phyloP scores from a whole-genome alignment of 2,888 invertebrate species.

The Diaprepes abbreviatus region DNA sequence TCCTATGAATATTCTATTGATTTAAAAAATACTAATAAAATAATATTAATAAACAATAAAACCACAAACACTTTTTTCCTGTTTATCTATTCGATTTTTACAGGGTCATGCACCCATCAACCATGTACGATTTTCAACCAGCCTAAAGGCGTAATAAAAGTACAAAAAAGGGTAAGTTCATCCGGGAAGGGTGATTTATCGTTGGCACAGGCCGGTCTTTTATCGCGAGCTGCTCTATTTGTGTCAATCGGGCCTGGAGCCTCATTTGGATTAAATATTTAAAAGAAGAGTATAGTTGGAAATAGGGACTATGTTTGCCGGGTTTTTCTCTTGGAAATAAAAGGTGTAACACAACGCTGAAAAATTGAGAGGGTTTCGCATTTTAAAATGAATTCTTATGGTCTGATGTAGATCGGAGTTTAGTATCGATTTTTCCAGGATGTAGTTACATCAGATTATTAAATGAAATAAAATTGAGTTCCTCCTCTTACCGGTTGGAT shows the following conservation, averaged over 20 bases:
- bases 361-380: constrained; percentile 1
- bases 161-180: constrained; percentile 28
- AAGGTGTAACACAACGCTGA: constrained; percentile 11
- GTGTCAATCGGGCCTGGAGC: constrained; percentile 35
- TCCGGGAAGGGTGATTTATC: constrained; percentile 35
- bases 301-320: constrained; percentile 11
- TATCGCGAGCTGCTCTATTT: constrained; percentile 37
- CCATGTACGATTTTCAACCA: constrained; percentile 10
- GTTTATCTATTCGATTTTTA: not conserved
- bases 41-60: not conserved
- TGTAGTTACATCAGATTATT: no score
- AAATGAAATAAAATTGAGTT: no score
- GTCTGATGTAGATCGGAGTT: not conserved
- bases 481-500: no score
- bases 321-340: constrained; percentile 13
- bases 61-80: not conserved
- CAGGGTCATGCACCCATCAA: not conserved
- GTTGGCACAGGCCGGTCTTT: constrained; percentile 28
- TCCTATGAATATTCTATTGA: no score
- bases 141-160: constrained; percentile 30
- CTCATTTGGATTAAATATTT: constrained; percentile 40
- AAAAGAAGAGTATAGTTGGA: constrained; percentile 27
- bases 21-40: no score
- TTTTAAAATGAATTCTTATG: constrained; percentile 12
- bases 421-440: not conserved